Evolutionary conservation across 2,113 vertebrate genomes (phyloP).

Genomic region (Erinaceus europaeus): DNA sequence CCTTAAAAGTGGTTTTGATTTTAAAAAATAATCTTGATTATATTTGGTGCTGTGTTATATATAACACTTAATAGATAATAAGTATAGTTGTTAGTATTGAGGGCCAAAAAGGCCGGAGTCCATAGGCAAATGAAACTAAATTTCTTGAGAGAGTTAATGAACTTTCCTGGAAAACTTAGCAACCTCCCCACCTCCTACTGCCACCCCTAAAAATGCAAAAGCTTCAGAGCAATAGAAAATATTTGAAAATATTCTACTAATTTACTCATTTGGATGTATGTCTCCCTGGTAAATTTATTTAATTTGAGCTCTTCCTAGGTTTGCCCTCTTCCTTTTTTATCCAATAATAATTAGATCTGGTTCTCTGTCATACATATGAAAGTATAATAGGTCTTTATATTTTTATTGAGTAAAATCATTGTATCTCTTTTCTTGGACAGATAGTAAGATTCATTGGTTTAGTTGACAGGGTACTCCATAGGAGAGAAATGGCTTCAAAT

Average conservation of each 20-base stretch:
- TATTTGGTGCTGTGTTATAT: slow-evolving; percentile 19
- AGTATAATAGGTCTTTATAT: not conserved
- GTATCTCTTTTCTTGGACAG: not conserved
- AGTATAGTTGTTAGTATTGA: not conserved
- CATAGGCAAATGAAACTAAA: slow-evolving; percentile 29
- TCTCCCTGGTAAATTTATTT: not conserved
- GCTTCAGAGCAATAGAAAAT: not conserved
- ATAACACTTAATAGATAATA: slow-evolving; percentile 29
- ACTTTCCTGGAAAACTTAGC: not conserved
- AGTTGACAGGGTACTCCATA: not conserved
- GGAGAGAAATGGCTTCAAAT: slow-evolving; percentile 23
- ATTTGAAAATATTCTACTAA: not conserved
- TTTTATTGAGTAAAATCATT: slow-evolving; percentile 8
- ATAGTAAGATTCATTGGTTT: not conserved
- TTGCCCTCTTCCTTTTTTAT: not conserved
- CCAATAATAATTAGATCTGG: not conserved
- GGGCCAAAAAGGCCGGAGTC: not conserved
- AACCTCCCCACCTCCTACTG: no score
- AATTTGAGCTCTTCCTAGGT: not conserved
- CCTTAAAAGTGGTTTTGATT: slow-evolving; percentile 29
- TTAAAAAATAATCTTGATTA: not conserved
- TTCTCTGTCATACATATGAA: not conserved
- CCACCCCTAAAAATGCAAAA: not conserved
- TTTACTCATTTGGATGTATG: not conserved
- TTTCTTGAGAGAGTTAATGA: slow-evolving; percentile 7